Percentiles rank a stretch among this genome's conserved stretches.
phyloP scores from a whole-genome alignment of 2,113 vertebrate genomes.

The Malurus alboscapulatus region DNA sequence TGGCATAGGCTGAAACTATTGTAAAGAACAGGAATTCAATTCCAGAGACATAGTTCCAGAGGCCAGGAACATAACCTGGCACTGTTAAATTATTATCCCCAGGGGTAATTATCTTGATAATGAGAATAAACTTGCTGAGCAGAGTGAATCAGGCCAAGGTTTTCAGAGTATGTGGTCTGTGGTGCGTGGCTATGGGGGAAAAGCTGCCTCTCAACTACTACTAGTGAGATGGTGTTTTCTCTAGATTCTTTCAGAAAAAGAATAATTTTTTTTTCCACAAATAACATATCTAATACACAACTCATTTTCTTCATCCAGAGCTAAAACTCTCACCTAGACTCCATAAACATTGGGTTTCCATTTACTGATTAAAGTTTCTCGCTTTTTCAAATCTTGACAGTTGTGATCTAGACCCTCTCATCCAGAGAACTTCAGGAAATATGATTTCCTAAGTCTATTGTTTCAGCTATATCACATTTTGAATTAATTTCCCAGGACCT shows the following conservation, averaged over 20 bases:
- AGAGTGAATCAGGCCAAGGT: background rate
- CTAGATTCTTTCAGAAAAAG: fast-evolving
- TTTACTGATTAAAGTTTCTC: background rate
- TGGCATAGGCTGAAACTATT: background rate
- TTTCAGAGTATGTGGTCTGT: background rate
- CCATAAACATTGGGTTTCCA: background rate
- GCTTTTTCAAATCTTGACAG: background rate
- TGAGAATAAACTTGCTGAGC: background rate
- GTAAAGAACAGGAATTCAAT: background rate
- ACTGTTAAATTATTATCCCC: background rate
- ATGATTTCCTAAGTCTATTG: background rate
- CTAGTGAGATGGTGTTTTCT: background rate
- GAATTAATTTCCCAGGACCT: background rate
- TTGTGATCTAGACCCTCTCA: background rate
- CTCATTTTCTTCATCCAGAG: background rate
- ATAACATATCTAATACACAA: background rate
- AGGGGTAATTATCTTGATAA: background rate
- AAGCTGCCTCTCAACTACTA: background rate
- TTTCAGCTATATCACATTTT: background rate
- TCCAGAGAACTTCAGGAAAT: background rate
- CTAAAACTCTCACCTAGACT: background rate
- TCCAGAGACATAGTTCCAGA: background rate
- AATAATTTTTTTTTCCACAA: background rate
- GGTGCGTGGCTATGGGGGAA: background rate
- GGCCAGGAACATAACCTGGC: background rate